Evolutionary conservation across 2,113 vertebrate genomes (phyloP), one percentile per base, ranked within the genome.

Genomic region (Corythoichthys haematopterus): DNA sequence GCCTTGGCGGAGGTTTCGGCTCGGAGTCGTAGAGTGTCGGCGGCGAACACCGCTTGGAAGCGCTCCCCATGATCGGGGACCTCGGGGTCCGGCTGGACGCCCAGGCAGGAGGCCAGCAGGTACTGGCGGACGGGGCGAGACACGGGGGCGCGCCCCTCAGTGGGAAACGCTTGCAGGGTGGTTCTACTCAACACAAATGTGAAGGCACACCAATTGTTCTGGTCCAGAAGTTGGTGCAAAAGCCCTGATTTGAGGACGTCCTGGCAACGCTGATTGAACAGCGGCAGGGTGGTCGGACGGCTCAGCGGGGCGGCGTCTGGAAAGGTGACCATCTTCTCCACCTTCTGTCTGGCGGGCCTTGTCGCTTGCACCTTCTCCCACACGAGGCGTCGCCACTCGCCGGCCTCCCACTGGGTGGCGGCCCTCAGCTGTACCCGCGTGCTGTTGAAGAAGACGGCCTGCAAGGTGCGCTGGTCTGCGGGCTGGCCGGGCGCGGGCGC

Each of bases 161-260:
- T 93, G 2, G 93, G 93, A 79, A 96, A 99, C 2, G 94, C 96
- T 90, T 93, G 90, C 15, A 99, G 91, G 53, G 88, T 82, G 11
- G 93, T 92, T 56, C 86, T 88, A 69, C 90, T 96, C 77, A 99
- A 90, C 52, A 98, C 93, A 72, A 98, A 98, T 0, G 94, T 95
- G 79, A 96, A 97, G 4, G 95, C 88, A 66, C 93, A 92, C 96
- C 95, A 98, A 89, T 95, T 95, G 85, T 96, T 96, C 66, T 94
- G 95, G 72, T 95, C 77, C 9, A 91, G 91, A 64, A 98, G 89
- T 79, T 93, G 92, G 73, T 95, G 92, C 6, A 99, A 93, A 11
- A 93, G 90, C 51, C 95, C 96, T 0, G 94, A 93, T 83, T 92
- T 96, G n/a, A 98, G 84, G 70, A 94, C 87, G 40, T 94, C 93